These are phyloP conservation scores for Unio pictorum DNA, from an alignment of 2,888 invertebrate genomes.

Conservation along the genomic window DNA sequence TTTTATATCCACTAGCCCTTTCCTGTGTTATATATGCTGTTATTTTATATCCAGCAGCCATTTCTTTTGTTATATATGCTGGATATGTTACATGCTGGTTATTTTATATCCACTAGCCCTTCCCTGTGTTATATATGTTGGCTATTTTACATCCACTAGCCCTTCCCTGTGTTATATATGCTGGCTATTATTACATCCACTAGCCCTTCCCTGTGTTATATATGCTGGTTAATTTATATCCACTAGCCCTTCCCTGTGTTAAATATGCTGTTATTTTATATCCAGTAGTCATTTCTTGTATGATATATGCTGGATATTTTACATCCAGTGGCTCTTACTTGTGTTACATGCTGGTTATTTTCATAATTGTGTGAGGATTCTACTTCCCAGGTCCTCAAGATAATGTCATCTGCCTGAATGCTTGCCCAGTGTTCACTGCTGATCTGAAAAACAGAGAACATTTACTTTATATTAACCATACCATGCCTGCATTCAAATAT, in stretches of 20 bases:
- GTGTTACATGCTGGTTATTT: constrained; percentile 64
- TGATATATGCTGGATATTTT: background rate
- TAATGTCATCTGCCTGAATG: constrained; percentile 60
- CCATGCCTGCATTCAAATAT: too few species aligned
- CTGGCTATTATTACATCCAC: constrained; percentile 15
- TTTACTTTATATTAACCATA: background rate
- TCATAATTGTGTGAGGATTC: constrained; percentile 69
- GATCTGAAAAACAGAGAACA: constrained; percentile 39
- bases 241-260: constrained; percentile 40
- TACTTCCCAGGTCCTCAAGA: constrained; percentile 66
- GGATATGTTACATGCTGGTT: background rate
- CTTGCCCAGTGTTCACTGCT: constrained; percentile 54
- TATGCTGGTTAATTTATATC: constrained; percentile 66
- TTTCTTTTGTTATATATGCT: background rate
- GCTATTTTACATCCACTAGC: background rate
- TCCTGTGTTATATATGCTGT: background rate
- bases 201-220: constrained; percentile 46
- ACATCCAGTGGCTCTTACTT: constrained; percentile 38
- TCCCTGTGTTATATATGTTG: background rate
- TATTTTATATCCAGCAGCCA: background rate
- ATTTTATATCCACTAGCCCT: background rate
- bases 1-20: background rate
- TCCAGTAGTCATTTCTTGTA: constrained; percentile 12
- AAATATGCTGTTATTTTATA: constrained; percentile 64
- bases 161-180: background rate